phyloP scores from a whole-genome alignment of 1,140 invertebrate species.

The Eupristina koningsbergeri region DNA sequence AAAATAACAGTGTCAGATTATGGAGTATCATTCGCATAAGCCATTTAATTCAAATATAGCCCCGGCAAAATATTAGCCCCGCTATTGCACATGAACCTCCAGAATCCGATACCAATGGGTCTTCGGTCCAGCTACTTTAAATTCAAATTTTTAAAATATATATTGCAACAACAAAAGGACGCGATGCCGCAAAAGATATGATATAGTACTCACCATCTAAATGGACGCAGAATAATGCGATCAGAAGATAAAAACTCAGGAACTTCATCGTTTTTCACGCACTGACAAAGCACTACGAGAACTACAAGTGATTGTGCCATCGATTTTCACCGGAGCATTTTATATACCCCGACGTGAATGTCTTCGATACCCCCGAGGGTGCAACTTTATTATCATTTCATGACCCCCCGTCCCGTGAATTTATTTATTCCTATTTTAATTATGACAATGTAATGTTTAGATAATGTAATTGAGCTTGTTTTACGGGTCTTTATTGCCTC shows the following conservation, averaged over 20 bases:
- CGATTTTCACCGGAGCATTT: not conserved
- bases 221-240: slow-evolving; percentile 4
- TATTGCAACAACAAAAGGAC: too few species aligned
- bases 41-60: not conserved
- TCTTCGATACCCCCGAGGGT: slow-evolving; percentile 12
- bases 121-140: not conserved
- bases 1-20: not conserved
- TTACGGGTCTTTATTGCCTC: too few species aligned
- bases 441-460: not conserved
- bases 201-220: slow-evolving; percentile 30
- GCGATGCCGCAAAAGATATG: too few species aligned
- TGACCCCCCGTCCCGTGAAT: not conserved
- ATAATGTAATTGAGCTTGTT: not conserved
- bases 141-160: not conserved
- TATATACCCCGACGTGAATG: slow-evolving; percentile 27
- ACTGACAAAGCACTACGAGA: not conserved
- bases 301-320: not conserved
- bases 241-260: slow-evolving; percentile 7
- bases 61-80: too few species aligned
- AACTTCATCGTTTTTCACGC: slow-evolving; percentile 20
- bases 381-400: slow-evolving; percentile 22
- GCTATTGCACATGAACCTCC: not conserved
- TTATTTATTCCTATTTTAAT: not conserved
- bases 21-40: not conserved
- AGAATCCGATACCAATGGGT: not conserved